Conservation (phyloP, 2,888 invertebrate genomes). For the Griposia aprilina region DNA sequence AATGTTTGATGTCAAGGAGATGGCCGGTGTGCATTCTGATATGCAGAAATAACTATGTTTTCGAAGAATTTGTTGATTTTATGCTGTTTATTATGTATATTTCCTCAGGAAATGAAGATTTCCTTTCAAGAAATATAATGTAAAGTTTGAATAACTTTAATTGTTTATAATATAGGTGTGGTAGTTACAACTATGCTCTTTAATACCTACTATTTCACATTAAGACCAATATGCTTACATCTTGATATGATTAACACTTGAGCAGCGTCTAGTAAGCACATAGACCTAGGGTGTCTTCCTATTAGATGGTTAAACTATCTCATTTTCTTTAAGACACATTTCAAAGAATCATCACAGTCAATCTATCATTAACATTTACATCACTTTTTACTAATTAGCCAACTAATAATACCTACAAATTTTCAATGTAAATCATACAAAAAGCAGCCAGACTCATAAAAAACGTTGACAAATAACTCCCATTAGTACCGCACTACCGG, state of each 20-base stretch:
- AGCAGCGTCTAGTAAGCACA: too few relatives aligned
- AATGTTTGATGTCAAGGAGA: background rate
- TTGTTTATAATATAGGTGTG: background rate
- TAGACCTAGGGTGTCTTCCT: too few relatives aligned
- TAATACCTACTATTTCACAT: background rate
- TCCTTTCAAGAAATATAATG: background rate
- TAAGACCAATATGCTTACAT: background rate
- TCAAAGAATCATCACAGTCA: background rate
- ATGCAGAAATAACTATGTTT: background rate
- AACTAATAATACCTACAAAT: conserved; percentile 11
- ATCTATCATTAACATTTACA: conserved; percentile 22
- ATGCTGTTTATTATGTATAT: background rate
- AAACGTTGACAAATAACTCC: conserved; percentile 62
- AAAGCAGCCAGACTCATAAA: conserved; percentile 31
- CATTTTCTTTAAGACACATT: background rate
- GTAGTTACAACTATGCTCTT: too few relatives aligned
- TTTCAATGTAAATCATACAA: conserved; percentile 32
- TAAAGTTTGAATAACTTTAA: background rate
- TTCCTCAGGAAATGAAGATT: background rate
- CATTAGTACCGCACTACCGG: conserved; percentile 50
- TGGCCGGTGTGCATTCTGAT: background rate
- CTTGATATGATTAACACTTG: too few relatives aligned
- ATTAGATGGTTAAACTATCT: background rate
- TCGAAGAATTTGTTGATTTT: background rate
- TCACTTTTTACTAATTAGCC: conserved; percentile 24